Evolutionary conservation across 2,888 invertebrate genomes (phyloP), one percentile per base, ranked within the genome.

Genomic region (Sesia bembeciformis): DNA sequence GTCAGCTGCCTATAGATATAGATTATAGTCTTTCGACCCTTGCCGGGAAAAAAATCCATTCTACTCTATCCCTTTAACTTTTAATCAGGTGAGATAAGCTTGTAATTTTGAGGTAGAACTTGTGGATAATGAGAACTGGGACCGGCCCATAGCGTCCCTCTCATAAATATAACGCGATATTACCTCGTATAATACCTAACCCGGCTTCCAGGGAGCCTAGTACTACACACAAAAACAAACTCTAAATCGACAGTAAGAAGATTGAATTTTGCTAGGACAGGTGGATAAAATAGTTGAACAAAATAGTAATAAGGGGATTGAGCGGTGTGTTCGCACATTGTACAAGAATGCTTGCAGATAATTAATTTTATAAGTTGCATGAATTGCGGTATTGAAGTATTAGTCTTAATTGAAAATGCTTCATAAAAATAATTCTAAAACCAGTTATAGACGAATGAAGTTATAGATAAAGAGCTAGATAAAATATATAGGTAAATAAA

Each of bases 111-210:
- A 66, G 60, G 68, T 49, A 60, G 68, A 71, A 67, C 74, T 72
- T 69, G 71, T 64, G 64, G 72, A 75, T 77, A 23, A 73, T 68
- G 74, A 68, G 71, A 56, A 66, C 58, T 54, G 77, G 76, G 77
- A 74, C 72, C 63, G 64, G 64, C 68, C 67, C 64, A 42, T 60
- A 59, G 55, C 63, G 62, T 65, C 67, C 71, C 64, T 60, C 69
- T 72, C 69, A 73, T 77, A 77, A 77, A 77, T 75, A 77, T 70
- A 68, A 68, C 66, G 64, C 54, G 62, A 67, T 69, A 66, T 69
- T 65, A 63, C 63, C 60, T 57, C 63, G 55, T 65, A 60, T 62
- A 58, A 58, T 57, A 61, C 60, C 52, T 42, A 50, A 40, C 53
- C 39, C 8, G 42, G 23, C 40, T 50, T 7, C 50, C 39, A 39